Conservation (phyloP, 2,888 invertebrate genomes). For the Notodonta ziczac region DNA sequence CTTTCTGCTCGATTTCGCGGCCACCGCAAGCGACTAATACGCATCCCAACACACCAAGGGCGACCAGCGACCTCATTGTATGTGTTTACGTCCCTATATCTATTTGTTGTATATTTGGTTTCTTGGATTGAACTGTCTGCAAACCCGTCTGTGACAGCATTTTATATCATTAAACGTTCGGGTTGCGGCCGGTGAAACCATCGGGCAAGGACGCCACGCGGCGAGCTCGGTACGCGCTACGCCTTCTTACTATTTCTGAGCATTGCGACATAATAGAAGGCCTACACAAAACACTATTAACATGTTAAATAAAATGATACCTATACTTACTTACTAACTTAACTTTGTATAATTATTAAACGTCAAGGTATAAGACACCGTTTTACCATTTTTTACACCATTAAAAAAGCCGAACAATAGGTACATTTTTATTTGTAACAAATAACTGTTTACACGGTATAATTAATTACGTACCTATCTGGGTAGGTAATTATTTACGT, state of each 20-base stretch:
- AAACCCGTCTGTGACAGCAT: slow-evolving; percentile 63
- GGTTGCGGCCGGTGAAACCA: slow-evolving; percentile 79
- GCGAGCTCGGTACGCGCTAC: slow-evolving; percentile 62
- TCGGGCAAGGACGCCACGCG: slow-evolving; percentile 73
- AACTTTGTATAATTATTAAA: neutral
- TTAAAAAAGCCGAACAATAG: neutral
- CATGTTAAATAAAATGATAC: neutral
- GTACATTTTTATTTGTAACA: slow-evolving; percentile 4
- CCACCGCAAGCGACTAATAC: slow-evolving; percentile 62
- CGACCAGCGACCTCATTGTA: slow-evolving; percentile 78
- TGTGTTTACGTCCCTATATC: slow-evolving; percentile 30
- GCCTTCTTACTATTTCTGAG: slow-evolving; percentile 63
- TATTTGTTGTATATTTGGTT: slow-evolving; percentile 67
- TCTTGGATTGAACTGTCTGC: slow-evolving; percentile 71
- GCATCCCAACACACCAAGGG: slow-evolving; percentile 71
- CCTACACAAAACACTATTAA: neutral
- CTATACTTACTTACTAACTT: neutral
- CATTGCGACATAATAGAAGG: slow-evolving; percentile 57
- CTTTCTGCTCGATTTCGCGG: slow-evolving; percentile 65
- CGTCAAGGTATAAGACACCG: neutral
- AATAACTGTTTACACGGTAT: slow-evolving; percentile 4
- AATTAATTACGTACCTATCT: slow-evolving; percentile 1
- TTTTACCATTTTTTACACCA: neutral
- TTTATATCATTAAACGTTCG: slow-evolving; percentile 76
- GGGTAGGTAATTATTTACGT: neutral